A percentile compares a stretch with the other conserved stretches of the same genome.
Conservation (phyloP, 2,113 vertebrate species). For the Calidris pygmaea region DNA sequence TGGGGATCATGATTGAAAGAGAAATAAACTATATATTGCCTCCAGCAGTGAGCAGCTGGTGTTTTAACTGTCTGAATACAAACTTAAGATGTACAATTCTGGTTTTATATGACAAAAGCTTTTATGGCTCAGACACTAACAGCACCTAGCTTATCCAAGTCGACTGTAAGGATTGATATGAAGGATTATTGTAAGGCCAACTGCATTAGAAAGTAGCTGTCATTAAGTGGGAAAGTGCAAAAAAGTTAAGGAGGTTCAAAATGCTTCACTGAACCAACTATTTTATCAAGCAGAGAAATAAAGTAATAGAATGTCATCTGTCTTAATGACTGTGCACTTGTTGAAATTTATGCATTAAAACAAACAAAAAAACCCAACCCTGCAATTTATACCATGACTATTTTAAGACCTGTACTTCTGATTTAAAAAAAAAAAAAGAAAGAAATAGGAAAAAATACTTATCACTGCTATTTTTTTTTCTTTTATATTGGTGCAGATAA, state of each 20-base stretch:
- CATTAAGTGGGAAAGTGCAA: background rate
- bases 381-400: background rate
- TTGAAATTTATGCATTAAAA: background rate
- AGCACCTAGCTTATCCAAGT: background rate
- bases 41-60: slow-evolving; percentile 28
- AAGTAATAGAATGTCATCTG: background rate
- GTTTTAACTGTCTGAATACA: slow-evolving; percentile 46
- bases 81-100: slow-evolving; percentile 37
- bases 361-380: background rate
- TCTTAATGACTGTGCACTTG: background rate
- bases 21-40: slow-evolving; percentile 50
- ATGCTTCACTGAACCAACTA: background rate
- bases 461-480: background rate
- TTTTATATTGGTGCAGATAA: background rate
- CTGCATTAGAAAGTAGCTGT: background rate
- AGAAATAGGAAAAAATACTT: accelerated
- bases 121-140: slow-evolving; percentile 18
- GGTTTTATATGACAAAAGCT: background rate
- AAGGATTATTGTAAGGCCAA: background rate
- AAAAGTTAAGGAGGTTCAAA: background rate
- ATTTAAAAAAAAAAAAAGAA: background rate
- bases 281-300: background rate
- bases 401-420: background rate
- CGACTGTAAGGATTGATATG: background rate
- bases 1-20: slow-evolving; percentile 23